phyloP scores from a whole-genome alignment of 2,888 invertebrate genomes.

The Mythimna vitellina region DNA sequence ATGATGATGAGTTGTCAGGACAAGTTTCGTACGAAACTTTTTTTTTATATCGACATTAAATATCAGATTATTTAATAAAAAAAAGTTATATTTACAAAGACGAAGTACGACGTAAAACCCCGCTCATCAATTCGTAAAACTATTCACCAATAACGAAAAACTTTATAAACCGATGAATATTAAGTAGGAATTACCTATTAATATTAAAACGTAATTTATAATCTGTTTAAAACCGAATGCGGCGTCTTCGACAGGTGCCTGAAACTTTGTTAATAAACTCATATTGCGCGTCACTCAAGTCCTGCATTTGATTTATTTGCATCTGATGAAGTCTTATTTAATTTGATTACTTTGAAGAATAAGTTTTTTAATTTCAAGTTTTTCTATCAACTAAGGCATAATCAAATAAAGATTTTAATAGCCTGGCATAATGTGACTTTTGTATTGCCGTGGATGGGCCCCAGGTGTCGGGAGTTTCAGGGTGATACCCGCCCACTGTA shows the following conservation, averaged over 20 bases:
- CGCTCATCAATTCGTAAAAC: background rate
- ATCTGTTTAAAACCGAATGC: slow-evolving; percentile 62
- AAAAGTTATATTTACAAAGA: background rate
- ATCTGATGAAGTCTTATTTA: slow-evolving; percentile 41
- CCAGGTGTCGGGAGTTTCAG: no score
- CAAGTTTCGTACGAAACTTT: no score
- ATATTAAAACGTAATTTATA: slow-evolving; percentile 71
- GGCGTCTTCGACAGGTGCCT: slow-evolving; percentile 64
- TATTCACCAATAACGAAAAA: slow-evolving; percentile 14
- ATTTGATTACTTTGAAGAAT: slow-evolving; percentile 41
- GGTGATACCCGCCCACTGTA: no score
- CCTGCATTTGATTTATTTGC: slow-evolving; percentile 49
- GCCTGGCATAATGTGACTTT: no score
- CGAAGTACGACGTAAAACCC: background rate
- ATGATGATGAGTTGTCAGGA: no score
- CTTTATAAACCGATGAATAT: slow-evolving; percentile 25
- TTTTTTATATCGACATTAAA: no score
- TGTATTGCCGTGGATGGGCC: no score
- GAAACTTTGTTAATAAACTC: slow-evolving; percentile 77
- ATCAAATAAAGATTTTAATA: background rate
- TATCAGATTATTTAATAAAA: background rate
- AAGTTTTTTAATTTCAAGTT: slow-evolving; percentile 31
- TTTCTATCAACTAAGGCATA: background rate
- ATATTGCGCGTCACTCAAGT: slow-evolving; percentile 67
- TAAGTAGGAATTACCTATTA: slow-evolving; percentile 41